Conservation (phyloP, 2,888 invertebrate genomes). For the Pyrochroa serraticornis region DNA sequence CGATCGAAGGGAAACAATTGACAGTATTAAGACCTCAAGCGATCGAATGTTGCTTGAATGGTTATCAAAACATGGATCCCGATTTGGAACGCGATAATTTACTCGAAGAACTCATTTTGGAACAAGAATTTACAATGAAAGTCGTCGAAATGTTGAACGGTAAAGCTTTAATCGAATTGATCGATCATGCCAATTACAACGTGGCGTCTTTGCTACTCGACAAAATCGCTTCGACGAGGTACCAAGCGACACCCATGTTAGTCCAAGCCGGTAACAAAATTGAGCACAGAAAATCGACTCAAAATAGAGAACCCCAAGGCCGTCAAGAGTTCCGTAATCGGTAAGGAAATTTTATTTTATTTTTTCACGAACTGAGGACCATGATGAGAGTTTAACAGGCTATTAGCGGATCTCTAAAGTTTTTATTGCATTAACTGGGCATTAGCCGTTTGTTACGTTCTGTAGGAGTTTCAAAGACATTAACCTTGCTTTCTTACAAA, state of each 20-base stretch:
- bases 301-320: background rate
- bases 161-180: conserved; percentile 67
- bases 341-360: conserved; percentile 17
- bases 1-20: conserved; percentile 69
- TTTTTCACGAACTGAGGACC: no score
- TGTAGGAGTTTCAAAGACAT: no score
- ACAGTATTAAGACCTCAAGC: conserved; percentile 73
- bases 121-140: conserved; percentile 66
- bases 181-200: conserved; percentile 60
- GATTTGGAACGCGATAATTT: conserved; percentile 65
- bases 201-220: conserved; percentile 54
- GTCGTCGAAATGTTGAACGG: conserved; percentile 63
- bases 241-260: conserved; percentile 50
- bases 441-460: no score
- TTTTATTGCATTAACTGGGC: no score
- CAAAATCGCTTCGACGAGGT: conserved; percentile 49
- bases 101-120: conserved; percentile 73
- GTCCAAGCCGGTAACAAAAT: conserved; percentile 53
- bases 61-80: conserved; percentile 63
- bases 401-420: no score
- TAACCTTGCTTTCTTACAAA: no score
- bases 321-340: conserved; percentile 27
- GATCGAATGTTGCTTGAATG: conserved; percentile 76
- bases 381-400: no score
- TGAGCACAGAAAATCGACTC: conserved; percentile 41